phyloP scores from a whole-genome alignment of 2,888 invertebrate genomes.

The Aphrophora alni region DNA sequence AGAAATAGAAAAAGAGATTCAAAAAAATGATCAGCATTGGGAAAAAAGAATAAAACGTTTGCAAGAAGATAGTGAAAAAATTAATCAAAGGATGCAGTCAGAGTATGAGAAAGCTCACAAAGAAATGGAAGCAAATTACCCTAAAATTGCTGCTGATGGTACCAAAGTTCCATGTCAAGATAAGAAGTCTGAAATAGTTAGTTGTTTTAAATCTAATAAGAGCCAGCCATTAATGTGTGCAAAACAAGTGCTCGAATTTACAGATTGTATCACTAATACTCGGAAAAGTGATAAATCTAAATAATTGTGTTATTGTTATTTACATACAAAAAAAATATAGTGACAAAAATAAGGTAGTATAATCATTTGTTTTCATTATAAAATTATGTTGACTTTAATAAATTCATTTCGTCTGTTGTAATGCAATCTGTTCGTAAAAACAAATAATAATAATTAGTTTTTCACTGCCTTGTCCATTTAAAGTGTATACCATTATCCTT shows the following conservation, averaged over 20 bases:
- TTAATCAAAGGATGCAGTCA: background rate
- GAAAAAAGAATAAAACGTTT: background rate
- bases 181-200: background rate
- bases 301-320: background rate
- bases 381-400: background rate
- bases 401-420: background rate
- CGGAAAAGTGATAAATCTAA: background rate
- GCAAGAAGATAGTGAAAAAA: constrained; percentile 2
- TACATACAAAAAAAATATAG: background rate
- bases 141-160: background rate
- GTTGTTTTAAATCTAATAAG: background rate
- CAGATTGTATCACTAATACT: background rate
- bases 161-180: background rate
- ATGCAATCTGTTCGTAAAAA: background rate
- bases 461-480: background rate
- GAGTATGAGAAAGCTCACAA: background rate
- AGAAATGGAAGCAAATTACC: background rate
- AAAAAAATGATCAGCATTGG: background rate
- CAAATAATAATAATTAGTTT: background rate
- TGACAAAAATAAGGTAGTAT: background rate
- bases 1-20: background rate
- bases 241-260: background rate
- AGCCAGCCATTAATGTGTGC: background rate
- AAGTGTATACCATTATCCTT: background rate
- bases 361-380: background rate